Conservation (phyloP, 2,888 invertebrate genomes). For the Oxyscelio sp. region DNA sequence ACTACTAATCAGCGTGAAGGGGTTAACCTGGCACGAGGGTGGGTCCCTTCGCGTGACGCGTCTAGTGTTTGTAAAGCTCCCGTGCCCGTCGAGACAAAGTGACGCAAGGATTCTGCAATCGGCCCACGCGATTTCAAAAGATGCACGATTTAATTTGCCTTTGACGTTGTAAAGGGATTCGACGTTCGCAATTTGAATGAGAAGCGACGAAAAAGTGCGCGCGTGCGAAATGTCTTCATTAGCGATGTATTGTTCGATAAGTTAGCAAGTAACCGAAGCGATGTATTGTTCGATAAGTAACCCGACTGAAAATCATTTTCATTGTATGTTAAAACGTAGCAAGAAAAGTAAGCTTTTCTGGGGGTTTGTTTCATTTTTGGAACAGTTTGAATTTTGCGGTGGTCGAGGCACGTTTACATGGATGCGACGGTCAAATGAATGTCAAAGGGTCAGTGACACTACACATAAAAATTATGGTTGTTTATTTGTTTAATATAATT, state of each 20-base stretch:
- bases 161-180: constrained; percentile 52
- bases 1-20: constrained; percentile 1
- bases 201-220: constrained; percentile 56
- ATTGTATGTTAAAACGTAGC: no score
- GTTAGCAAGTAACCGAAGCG: no score
- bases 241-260: constrained; percentile 46
- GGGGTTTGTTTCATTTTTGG: no score
- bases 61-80: constrained; percentile 4
- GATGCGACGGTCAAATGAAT: no score
- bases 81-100: constrained; percentile 10
- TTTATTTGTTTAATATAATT: no score
- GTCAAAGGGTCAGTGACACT: no score
- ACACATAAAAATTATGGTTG: no score
- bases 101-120: constrained; percentile 67
- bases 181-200: constrained; percentile 55
- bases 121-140: constrained; percentile 65
- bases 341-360: no score
- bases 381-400: no score
- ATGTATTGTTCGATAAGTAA: no score
- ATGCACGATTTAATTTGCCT: constrained; percentile 70
- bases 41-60: constrained; percentile 33
- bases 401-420: no score
- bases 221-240: constrained; percentile 62
- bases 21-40: constrained; percentile 21
- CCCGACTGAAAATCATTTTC: no score